These are phyloP conservation scores for Trichopria drosophilae DNA, from an alignment of 2,888 invertebrate species.

Conservation along the genomic window DNA sequence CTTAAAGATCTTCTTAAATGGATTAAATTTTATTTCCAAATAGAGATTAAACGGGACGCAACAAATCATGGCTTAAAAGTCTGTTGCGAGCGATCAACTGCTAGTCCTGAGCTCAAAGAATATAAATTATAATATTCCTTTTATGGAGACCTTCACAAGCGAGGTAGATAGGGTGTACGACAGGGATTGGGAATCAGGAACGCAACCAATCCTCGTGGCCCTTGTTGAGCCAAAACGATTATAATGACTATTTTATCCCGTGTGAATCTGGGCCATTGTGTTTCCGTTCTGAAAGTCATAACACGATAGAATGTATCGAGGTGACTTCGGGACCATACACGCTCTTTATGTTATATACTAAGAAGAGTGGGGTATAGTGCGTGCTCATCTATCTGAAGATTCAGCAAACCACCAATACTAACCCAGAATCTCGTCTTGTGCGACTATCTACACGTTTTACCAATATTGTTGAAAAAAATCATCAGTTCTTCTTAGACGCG, in stretches of 20 bases:
- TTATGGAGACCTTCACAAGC: too few species aligned
- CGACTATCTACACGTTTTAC: neutral
- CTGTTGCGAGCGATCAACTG: constrained; percentile 4
- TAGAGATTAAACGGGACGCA: too few species aligned
- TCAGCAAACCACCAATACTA: neutral
- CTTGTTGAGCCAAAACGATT: constrained; percentile 52
- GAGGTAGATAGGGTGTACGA: too few species aligned
- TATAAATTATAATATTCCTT: too few species aligned
- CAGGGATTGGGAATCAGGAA: too few species aligned
- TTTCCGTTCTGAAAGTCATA: constrained; percentile 58
- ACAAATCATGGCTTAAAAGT: too few species aligned
- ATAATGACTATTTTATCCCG: constrained; percentile 59
- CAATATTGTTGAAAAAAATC: constrained; percentile 12
- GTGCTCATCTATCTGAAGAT: too few species aligned
- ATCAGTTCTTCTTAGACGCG: constrained; percentile 15
- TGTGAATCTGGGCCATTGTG: constrained; percentile 58
- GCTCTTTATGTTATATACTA: too few species aligned
- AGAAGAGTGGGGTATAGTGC: constrained; percentile 26
- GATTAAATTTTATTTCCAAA: too few species aligned
- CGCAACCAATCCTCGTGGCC: constrained; percentile 15
- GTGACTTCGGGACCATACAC: constrained; percentile 4
- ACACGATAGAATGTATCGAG: constrained; percentile 52
- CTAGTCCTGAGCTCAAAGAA: too few species aligned
- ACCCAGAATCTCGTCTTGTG: neutral
- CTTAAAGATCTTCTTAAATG: too few species aligned